Percentiles rank a stretch among this genome's conserved stretches.
Conservation (phyloP, 2,113 vertebrate species). For the Brachionichthys hirsutus region DNA sequence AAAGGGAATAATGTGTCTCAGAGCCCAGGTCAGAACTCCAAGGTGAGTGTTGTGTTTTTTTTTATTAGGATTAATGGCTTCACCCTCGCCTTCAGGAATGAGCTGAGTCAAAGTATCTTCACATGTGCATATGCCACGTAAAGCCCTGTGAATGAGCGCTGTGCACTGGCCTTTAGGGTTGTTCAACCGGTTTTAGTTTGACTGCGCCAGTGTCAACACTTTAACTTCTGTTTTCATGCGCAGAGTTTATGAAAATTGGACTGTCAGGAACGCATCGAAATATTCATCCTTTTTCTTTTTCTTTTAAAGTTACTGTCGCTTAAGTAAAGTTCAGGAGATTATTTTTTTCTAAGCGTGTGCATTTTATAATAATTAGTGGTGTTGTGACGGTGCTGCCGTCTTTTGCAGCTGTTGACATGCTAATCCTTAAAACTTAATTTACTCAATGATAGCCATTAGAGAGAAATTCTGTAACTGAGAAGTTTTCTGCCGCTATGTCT, state of each 20-base stretch:
- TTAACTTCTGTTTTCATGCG: background rate
- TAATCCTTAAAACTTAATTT: slow-evolving; percentile 40
- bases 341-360: background rate
- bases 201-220: background rate
- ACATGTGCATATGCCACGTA: background rate
- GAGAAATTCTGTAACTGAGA: slow-evolving; percentile 56
- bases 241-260: background rate
- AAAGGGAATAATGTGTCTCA: slow-evolving; percentile 63
- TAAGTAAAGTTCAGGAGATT: background rate
- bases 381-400: slow-evolving; percentile 2
- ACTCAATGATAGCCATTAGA: slow-evolving; percentile 29
- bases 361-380: background rate
- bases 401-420: background rate
- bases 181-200: slow-evolving; percentile 35
- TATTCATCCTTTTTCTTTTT: no score
- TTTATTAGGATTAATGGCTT: background rate
- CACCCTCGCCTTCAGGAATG: background rate
- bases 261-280: background rate
- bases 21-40: slow-evolving; percentile 62
- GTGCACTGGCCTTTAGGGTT: slow-evolving; percentile 8
- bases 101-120: background rate
- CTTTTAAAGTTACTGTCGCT: no score
- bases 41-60: slow-evolving; percentile 81
- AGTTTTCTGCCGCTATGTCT: slow-evolving; percentile 52
- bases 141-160: background rate